A percentile compares a stretch with the other conserved stretches of the same genome.
Conservation (phyloP, 2,888 invertebrate species). For the Trypoxylon attenuatum region DNA sequence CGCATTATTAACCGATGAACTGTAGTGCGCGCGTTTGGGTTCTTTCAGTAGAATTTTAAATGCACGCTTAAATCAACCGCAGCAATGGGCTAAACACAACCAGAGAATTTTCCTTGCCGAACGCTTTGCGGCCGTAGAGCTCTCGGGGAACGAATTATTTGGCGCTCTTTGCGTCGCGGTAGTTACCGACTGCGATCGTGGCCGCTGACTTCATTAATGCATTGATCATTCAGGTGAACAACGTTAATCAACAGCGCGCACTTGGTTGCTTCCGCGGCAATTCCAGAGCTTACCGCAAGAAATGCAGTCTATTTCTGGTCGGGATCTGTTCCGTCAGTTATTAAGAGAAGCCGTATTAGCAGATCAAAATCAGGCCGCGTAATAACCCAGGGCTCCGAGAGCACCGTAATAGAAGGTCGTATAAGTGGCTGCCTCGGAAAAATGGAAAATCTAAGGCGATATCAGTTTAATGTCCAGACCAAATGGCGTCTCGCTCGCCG, state of each 20-base stretch:
- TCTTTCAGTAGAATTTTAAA: neutral
- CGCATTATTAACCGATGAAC: neutral
- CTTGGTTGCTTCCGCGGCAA: neutral
- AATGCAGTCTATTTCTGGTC: neutral
- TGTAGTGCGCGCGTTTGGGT: neutral
- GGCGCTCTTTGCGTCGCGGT: no score
- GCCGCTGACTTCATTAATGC: neutral
- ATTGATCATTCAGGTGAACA: neutral
- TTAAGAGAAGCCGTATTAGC: conserved; percentile 7
- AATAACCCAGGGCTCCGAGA: conserved; percentile 19
- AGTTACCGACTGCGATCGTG: neutral
- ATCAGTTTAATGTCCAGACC: conserved; percentile 49
- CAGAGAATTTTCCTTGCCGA: no score
- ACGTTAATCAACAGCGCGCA: neutral
- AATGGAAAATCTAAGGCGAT: conserved; percentile 48
- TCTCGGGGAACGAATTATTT: neutral
- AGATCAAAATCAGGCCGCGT: conserved; percentile 24
- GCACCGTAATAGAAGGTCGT: conserved; percentile 23
- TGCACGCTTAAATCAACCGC: neutral
- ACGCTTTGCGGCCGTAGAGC: no score
- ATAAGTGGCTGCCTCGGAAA: conserved; percentile 26
- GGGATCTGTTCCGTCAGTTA: conserved; percentile 1
- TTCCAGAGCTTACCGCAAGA: neutral
- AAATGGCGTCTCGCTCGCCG: conserved; percentile 45
- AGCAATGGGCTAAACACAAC: neutral